Conservation (phyloP, 2,888 invertebrate species). For the Microchrysa polita region DNA sequence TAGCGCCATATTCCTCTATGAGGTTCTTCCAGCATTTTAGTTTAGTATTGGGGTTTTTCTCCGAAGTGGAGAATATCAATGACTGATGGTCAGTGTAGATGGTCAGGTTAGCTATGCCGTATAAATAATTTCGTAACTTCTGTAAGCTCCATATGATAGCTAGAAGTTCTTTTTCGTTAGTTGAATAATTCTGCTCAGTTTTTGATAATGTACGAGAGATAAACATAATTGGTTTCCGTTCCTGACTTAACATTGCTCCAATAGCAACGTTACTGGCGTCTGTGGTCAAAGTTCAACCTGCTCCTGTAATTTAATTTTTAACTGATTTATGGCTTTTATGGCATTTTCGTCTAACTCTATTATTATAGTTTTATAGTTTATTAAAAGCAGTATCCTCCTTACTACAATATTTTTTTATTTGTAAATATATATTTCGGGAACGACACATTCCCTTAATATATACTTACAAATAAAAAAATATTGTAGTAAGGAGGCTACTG, state of each 20-base stretch:
- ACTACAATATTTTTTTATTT: too few species aligned
- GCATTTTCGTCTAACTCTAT: neutral
- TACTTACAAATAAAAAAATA: too few species aligned
- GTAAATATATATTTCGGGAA: too few species aligned
- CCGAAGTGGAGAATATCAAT: too few species aligned
- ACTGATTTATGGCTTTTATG: neutral
- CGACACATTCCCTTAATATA: too few species aligned
- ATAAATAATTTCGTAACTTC: constrained; percentile 58
- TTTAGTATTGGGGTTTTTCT: too few species aligned
- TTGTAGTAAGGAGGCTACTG: too few species aligned
- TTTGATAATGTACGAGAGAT: constrained; percentile 55
- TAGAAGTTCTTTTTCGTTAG: constrained; percentile 61
- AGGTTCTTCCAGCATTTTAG: too few species aligned
- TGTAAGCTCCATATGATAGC: constrained; percentile 58
- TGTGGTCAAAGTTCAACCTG: neutral
- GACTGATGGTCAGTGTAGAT: constrained; percentile 51
- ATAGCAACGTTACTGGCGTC: neutral
- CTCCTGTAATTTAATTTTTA: constrained; percentile 21
- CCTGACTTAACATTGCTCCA: neutral
- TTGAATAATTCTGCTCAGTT: constrained; percentile 54
- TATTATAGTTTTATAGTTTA: too few species aligned
- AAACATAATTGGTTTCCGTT: constrained; percentile 47
- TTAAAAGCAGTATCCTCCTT: too few species aligned
- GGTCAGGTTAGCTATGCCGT: constrained; percentile 53
- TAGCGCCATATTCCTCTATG: too few species aligned